phyloP scores from a whole-genome alignment of 2,797 vertebrate species.

The Peromyscus attwateri region DNA sequence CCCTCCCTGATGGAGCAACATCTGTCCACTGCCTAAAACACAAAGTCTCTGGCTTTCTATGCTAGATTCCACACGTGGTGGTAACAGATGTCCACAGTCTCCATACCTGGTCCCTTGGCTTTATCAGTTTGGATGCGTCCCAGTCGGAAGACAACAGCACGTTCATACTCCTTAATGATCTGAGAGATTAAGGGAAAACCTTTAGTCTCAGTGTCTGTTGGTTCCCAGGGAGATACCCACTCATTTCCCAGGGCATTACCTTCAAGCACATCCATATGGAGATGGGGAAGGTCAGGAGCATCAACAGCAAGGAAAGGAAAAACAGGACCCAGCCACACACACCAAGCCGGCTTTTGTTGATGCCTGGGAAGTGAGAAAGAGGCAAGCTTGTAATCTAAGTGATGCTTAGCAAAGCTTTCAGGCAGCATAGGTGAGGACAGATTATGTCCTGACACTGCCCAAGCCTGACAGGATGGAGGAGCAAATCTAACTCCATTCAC shows the following conservation, averaged over 20 bases:
- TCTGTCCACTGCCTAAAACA: not conserved
- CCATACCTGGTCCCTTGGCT: conserved; percentile 88
- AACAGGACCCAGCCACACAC: conserved; percentile 91
- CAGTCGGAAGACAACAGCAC: conserved; percentile 87
- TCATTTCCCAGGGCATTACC: conserved; percentile 86
- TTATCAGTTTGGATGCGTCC: conserved; percentile 85
- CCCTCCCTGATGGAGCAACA: too few relatives aligned
- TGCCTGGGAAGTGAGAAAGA: conserved; percentile 84
- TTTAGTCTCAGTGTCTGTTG: not conserved
- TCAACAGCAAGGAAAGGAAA: conserved; percentile 89
- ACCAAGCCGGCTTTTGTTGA: conserved; percentile 86
- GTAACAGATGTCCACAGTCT: not conserved
- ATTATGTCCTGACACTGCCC: not conserved
- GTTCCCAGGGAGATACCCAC: not conserved
- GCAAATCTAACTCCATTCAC: not conserved
- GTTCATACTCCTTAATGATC: conserved; percentile 89
- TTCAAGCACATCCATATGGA: conserved; percentile 94
- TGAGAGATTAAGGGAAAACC: conserved; percentile 75
- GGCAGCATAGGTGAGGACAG: accelerated
- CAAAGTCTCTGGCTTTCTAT: not conserved
- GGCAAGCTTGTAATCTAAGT: not conserved
- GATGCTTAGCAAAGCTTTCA: not conserved
- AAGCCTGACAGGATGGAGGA: too few relatives aligned
- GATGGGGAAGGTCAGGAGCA: conserved; percentile 89
- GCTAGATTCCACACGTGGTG: accelerated